These are phyloP conservation scores for Amphipyra tragopoginis DNA, from an alignment of 2,888 invertebrate species.

Conservation along the genomic window DNA sequence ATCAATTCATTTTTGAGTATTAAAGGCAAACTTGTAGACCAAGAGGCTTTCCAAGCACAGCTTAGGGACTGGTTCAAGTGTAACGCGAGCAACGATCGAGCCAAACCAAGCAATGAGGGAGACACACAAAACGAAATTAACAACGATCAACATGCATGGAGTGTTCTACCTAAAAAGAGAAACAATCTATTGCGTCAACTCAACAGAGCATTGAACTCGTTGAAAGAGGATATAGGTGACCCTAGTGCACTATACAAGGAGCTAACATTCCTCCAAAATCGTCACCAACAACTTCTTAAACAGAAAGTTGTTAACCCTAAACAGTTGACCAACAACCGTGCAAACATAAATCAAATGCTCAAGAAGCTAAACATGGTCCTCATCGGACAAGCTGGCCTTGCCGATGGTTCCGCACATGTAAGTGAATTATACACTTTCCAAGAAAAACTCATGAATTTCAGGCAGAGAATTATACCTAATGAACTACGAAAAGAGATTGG, in stretches of 20 bases:
- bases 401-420: constrained; percentile 85
- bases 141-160: constrained; percentile 42
- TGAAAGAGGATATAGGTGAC: constrained; percentile 86
- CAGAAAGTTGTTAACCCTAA: constrained; percentile 76
- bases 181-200: constrained; percentile 74
- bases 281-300: constrained; percentile 79
- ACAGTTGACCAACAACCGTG: constrained; percentile 72
- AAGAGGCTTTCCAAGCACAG: constrained; percentile 86
- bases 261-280: constrained; percentile 79
- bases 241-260: constrained; percentile 83
- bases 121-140: constrained; percentile 38
- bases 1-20: constrained; percentile 81
- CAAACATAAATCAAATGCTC: constrained; percentile 82
- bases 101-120: constrained; percentile 55
- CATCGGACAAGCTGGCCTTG: constrained; percentile 90
- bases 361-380: constrained; percentile 90
- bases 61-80: constrained; percentile 79
- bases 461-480: constrained; percentile 72
- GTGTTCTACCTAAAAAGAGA: constrained; percentile 78
- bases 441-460: constrained; percentile 72
- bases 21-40: constrained; percentile 84
- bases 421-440: constrained; percentile 78
- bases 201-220: constrained; percentile 74
- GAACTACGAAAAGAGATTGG: constrained; percentile 86
- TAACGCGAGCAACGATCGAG: constrained; percentile 42